phyloP scores from a whole-genome alignment of 1,140 invertebrate genomes.

The Heliothis subflexa region DNA sequence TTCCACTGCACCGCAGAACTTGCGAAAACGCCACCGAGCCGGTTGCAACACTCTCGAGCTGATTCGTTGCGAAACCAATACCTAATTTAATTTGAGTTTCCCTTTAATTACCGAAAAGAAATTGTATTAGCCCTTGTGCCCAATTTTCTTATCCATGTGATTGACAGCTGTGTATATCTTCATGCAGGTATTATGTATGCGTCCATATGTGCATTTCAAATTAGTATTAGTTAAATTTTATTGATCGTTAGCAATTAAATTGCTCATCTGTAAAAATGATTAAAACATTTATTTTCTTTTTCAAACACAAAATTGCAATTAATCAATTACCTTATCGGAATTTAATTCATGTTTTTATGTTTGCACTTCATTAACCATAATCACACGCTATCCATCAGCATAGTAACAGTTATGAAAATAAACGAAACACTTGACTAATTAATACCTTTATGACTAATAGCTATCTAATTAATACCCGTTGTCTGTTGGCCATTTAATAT shows the following conservation, averaged over 20 bases:
- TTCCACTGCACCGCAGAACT: conserved; percentile 9
- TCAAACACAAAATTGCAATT: background rate
- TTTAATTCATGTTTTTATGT: background rate
- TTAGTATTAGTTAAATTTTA: background rate
- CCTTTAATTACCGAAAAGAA: conserved; percentile 31
- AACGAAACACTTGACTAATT: background rate
- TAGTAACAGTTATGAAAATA: background rate
- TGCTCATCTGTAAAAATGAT: background rate
- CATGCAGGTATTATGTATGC: no score
- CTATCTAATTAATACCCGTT: background rate
- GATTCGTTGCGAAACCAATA: conserved; percentile 36
- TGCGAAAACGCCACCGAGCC: conserved; percentile 36
- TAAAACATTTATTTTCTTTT: background rate
- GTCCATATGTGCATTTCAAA: background rate
- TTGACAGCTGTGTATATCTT: background rate
- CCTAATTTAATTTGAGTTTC: conserved; percentile 35
- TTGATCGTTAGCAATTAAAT: no score
- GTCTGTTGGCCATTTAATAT: no score
- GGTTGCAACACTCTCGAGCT: conserved; percentile 31
- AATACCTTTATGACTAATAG: no score
- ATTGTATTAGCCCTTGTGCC: conserved; percentile 15
- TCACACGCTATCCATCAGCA: background rate
- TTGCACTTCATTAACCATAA: background rate
- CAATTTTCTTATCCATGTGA: conserved; percentile 21
- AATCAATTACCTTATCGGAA: background rate